Evolutionary conservation across 1,140 invertebrate genomes (phyloP).

Genomic region (Zaprionus africanus): DNA sequence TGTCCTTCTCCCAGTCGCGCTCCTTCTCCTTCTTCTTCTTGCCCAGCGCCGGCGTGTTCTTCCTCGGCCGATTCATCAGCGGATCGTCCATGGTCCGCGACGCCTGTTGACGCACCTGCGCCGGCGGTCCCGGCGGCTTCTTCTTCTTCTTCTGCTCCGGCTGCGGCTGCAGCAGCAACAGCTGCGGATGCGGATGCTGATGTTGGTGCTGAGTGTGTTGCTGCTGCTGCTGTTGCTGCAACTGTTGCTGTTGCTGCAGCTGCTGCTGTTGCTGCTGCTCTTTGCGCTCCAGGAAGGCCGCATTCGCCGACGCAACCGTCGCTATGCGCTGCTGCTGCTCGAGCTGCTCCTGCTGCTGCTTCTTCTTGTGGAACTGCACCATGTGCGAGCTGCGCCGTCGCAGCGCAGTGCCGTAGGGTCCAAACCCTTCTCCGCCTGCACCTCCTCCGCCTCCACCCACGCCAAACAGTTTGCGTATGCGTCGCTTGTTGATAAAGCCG

Average conservation of each 20-base stretch:
- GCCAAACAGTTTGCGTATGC: conserved; percentile 71
- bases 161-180: conserved; percentile 42
- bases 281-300: conserved; percentile 61
- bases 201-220: conserved; percentile 19
- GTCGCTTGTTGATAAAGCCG: conserved; percentile 77
- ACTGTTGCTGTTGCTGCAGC: conserved; percentile 53
- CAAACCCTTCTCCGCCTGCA: conserved; percentile 36
- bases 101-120: conserved; percentile 69
- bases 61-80: conserved; percentile 75
- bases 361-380: conserved; percentile 73
- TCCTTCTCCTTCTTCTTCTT: conserved; percentile 67
- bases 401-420: conserved; percentile 53
- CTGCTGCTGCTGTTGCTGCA: conserved; percentile 21
- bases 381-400: conserved; percentile 75
- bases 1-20: conserved; percentile 42
- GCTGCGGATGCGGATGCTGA: conserved; percentile 31
- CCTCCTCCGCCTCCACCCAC: conserved; percentile 44
- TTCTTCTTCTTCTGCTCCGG: conserved; percentile 75
- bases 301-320: conserved; percentile 75
- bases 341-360: conserved; percentile 63
- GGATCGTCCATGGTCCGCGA: conserved; percentile 79
- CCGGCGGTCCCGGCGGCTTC: conserved; percentile 72
- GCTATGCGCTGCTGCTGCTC: conserved; percentile 78
- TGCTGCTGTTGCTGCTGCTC: conserved; percentile 51
- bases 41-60: conserved; percentile 44